phyloP scores from a whole-genome alignment of 2,888 invertebrate species.

The Sturmia bella region DNA sequence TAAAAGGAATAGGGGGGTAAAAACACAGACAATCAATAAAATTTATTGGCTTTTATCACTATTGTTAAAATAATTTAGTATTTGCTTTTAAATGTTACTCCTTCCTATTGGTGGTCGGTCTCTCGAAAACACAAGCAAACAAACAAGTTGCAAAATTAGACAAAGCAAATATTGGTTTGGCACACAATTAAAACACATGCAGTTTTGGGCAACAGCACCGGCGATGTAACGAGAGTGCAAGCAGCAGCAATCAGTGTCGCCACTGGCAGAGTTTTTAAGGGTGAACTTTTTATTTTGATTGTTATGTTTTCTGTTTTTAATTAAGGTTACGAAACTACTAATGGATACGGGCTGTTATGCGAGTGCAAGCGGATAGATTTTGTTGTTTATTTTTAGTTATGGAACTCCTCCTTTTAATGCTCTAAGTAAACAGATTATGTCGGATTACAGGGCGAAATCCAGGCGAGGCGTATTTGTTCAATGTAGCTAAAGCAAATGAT shows the following conservation, averaged over 20 bases:
- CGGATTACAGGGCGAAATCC: conserved; percentile 24
- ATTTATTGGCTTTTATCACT: conserved; percentile 79
- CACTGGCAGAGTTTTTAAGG: conserved; percentile 74
- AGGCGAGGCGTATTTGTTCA: conserved; percentile 11
- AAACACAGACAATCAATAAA: conserved; percentile 69
- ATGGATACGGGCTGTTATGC: conserved; percentile 46
- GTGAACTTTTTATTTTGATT: conserved; percentile 59
- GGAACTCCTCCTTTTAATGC: conserved; percentile 27
- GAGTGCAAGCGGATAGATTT: conserved; percentile 1
- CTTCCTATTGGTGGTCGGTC: conserved; percentile 42
- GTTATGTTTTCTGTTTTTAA: conserved; percentile 26
- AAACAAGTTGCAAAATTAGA: conserved; percentile 62
- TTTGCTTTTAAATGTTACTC: conserved; percentile 54
- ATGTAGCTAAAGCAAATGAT: conserved; percentile 3
- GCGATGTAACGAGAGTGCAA: conserved; percentile 59
- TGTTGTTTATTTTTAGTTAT: neutral
- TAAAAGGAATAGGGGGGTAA: conserved; percentile 37
- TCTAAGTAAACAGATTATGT: conserved; percentile 56
- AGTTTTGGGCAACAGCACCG: conserved; percentile 17
- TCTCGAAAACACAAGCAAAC: neutral
- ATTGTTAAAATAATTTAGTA: conserved; percentile 62
- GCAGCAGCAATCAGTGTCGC: conserved; percentile 71
- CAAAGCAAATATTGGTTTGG: conserved; percentile 70
- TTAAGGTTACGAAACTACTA: conserved; percentile 47
- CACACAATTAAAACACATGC: conserved; percentile 60